Base-by-base conservation (phyloP, 2,888 invertebrate genomes). In the Callimorpha dominula region DNA sequence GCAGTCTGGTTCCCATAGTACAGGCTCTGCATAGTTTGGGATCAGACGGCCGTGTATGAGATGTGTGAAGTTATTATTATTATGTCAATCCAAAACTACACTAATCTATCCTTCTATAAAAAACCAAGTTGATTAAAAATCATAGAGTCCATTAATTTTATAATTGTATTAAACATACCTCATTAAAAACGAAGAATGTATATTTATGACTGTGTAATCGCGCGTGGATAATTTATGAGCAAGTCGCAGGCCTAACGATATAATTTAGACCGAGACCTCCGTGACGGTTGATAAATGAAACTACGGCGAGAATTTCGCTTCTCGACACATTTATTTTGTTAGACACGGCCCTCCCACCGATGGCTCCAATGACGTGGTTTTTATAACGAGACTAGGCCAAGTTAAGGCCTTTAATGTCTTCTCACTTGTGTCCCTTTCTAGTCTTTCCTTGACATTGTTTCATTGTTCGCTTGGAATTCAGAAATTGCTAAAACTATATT, bases 281-380 rank as follows among this genome's bases (percentile, higher is more conserved):
- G 69, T 76, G 70, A 74, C 74, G 71, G 70, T 81, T 85, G 83
- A 83, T 80, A 85, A 80, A 84, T 85, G 72, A 80, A 83, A 77
- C 80, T 78, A 85, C 70, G 73, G 73, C 54, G 68, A 73, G 70
- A 65, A 77, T 78, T 66, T 82, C 70, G 70, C 73, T 78, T 82
- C 83, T 79, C 74, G 69, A 75, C 80, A 82, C 78, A 81, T 81
- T 81, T 78, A 79, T 84, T 82, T 80, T 72, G 72, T 75, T n/a
- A 65, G 72, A 68, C 62, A 66, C 65, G 68, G 43, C 68, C 70
- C 74, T 68, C 73, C 73, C 62, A 31, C 60, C 40, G 31, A 54
- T 63, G 70, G 66, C 50, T 69, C 40, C 64, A 66, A 64, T 68
- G 62, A 62, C 71, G 67, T 71, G 79, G 71, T 69, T 74, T 70